Base-by-base conservation (phyloP, 2,888 invertebrate genomes). In the Monopis laevigella region DNA sequence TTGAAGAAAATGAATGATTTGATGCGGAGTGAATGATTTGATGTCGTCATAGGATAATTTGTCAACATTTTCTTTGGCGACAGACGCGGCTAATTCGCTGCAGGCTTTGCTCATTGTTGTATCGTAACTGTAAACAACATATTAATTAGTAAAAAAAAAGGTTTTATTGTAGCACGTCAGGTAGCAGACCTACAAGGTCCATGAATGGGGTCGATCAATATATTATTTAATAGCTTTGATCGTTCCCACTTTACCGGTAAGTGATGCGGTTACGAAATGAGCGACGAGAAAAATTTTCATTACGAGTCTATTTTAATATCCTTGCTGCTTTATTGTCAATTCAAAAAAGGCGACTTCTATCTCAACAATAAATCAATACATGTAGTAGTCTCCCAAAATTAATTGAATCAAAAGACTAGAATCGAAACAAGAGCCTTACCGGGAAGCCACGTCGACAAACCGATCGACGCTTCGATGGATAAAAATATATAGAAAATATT, bases 1-100 rank as follows among this genome's bases (percentile, higher is more conserved):
- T 35, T 87, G 84, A 16, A 93, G 65, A 46, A 92, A 85, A 53
- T 89, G 86, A 40, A 86, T 83, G 36, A 84, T 69, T 67, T 93
- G 92, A 43, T 82, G 80, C 0, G 88, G 77, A 1, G 82, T 81
- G 50, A 93, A 81, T 1, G 58, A 48, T 21, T 70, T 59, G 3
- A 87, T 68, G 41, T 91, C 88, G 0, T 68, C 61, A 2, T 58
- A 46, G 0, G 62, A 60, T 45, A 87, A 82, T 2, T 75, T 71
- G 13, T 80, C 54, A 13, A 65, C 59, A 12, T 54, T 55, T 40
- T 59, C 64, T 2, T 70, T 59, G 67, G 84, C 82, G 87, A 90
- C 88, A 40, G 78, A 62, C 3, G 77, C 55, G 3, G 85, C 71
- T 6, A 93, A 67, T 0, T 74, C 58, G 2, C 72, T 77, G 45